Evolutionary conservation across 2,113 vertebrate species (phyloP).

Genomic region (Ovis aries): DNA sequence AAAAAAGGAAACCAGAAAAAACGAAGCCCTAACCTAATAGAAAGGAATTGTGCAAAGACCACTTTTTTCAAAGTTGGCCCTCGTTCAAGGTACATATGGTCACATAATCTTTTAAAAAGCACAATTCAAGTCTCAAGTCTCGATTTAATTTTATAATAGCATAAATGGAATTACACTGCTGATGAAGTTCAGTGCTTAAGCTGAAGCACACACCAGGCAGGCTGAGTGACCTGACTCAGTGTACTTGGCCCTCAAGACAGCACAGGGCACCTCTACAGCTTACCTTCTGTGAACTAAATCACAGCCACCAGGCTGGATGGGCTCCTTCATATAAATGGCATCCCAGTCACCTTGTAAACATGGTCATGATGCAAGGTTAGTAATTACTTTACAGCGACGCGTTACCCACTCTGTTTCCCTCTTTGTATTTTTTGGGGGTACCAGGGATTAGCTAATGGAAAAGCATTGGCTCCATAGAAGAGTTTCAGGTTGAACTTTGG

Average conservation of each 20-base stretch:
- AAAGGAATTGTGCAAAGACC: slow-evolving; percentile 81
- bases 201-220: slow-evolving; percentile 77
- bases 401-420: background rate
- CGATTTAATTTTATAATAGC: slow-evolving; percentile 98
- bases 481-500: background rate
- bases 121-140: slow-evolving; percentile 91
- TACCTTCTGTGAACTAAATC: slow-evolving; percentile 38
- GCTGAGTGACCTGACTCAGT: slow-evolving; percentile 77
- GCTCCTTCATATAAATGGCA: slow-evolving; percentile 7
- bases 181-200: slow-evolving; percentile 86
- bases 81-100: slow-evolving; percentile 95
- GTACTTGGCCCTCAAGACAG: slow-evolving; percentile 79
- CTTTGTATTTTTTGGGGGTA: background rate
- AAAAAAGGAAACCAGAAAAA: slow-evolving; percentile 38
- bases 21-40: slow-evolving; percentile 78
- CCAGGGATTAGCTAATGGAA: background rate
- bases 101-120: slow-evolving; percentile 97
- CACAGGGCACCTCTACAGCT: background rate
- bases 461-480: background rate
- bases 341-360: slow-evolving; percentile 49
- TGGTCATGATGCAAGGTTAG: background rate
- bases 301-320: background rate
- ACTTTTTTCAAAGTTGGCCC: slow-evolving; percentile 87
- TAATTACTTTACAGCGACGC: slow-evolving; percentile 4
- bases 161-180: slow-evolving; percentile 93